Evolutionary conservation across 1,140 invertebrate species (phyloP), one percentile per base, ranked within the genome.

Genomic region (Saccostrea cuccullata): DNA sequence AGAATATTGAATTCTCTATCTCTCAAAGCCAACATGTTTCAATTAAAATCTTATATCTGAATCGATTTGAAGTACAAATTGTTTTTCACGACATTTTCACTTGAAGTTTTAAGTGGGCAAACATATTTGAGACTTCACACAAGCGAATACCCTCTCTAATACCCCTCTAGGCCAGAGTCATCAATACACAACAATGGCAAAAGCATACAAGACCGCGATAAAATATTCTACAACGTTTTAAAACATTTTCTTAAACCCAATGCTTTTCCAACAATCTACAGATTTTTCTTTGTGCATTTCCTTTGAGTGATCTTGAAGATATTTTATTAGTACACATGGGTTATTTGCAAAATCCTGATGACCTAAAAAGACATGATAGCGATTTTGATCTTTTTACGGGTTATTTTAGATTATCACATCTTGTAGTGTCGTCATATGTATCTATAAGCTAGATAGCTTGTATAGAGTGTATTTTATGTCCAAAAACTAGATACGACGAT

Each of bases 271-370:
- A 20, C 5, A 3, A 6, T 20, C 17, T 60, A 13, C 58, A 64
- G 15, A 20, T 64, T 17, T 64, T 64, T 64, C 17, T 47, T 47
- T 47, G 9, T 47, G 47, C 47, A 47, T 47, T 47, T 47, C 47
- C 15, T n/a, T 2, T 17, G n/a, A 2, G n/a, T 64, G n/a, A 20
- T 64, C 58, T 1, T 64, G 1, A 64, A 64, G 58, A 20, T 64
- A 60, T n/a, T 20, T 64, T 64, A 64, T 64, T 64, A 64, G n/a
- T 64, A 20, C 58, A 64, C n/a, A 20, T 20, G n/a, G 17, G n/a
- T 64, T 64, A 64, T 64, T 64, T 64, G 58, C 17, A 64, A 64
- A 64, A 64, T 64, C 58, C n/a, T 20, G 58, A 64, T 64, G 58
- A 64, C 58, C 58, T 64, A 64, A 64, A 64, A 64, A 64, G 58